Base-by-base conservation (phyloP, 2,888 invertebrate genomes). In the Steinernema carpocapsae region DNA sequence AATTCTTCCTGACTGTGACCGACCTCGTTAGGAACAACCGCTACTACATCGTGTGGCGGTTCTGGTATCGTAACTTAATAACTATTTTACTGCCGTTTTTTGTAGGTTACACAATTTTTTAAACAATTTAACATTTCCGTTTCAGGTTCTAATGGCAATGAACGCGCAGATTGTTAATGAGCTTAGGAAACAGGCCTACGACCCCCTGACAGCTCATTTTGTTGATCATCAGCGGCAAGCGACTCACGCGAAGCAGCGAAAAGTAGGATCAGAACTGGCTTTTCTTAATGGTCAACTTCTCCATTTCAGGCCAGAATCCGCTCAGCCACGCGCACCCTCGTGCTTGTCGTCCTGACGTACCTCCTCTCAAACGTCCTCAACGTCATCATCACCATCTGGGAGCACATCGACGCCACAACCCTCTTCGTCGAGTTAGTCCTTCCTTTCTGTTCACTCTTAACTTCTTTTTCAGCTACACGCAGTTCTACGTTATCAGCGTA, bases 381-480 rank as follows among this genome's bases (percentile, higher is more conserved):
- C 76, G 85, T 85, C 51, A 75, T 84, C 14, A 78, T 85, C 45
- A 85, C 84, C 14, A 78, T 85, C 12, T 85, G 85, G 84, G 85
- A 85, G 72, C 84, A 85, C 74, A 81, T 84, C 64, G 84, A 85
- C 64, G 74, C 75, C 14, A 74, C 79, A 0, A 71, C 72, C 32
- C 52, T 82, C 0, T 51, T 74, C n/a, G 29, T 70, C 10, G 73
- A 78, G 43, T 37, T 42, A 22, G 64, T 59, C 24, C 19, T 6
- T 19, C 42, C 42, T 12, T 43, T 70, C 71, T 10, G 29, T 42
- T 14, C 45, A 7, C 32, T 22, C 3, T 46, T 3, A 45, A 12
- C 59, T 17, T 59, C 19, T 56, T 43, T 12, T 52, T 26, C 22
- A 75, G 71, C 10, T 79, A 81, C 52, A 73, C 76, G 46, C 78